Evolutionary conservation across 2,888 invertebrate genomes (phyloP), one percentile per base, ranked within the genome.

Genomic region (Pocota personata): DNA sequence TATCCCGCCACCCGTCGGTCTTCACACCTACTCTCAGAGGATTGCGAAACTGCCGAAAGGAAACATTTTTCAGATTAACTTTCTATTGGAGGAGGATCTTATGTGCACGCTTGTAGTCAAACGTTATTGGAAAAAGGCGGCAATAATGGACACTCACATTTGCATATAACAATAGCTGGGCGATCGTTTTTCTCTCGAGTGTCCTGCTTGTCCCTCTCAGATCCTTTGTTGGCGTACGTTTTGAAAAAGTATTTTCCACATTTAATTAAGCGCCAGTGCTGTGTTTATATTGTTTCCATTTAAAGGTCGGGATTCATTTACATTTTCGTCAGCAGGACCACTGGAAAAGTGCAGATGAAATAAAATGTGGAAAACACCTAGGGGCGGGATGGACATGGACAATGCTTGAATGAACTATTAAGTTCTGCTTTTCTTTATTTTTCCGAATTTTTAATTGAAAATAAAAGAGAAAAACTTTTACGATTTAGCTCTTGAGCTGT

Each of bases 61-160:
- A 62, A 73, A 69, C 69, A 73, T 69, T 80, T 79, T 80, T 48
- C 35, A 62, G 75, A 84, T 84, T 80, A 80, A 84, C 79, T 84
- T 71, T 80, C 58, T 75, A 27, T 62, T 48, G 57, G 57, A 30
- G 80, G 79, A 71, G 79, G 84, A 71, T 64, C 79, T 62, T 43
- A n/a, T 64, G 40, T 75, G 64, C 43, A 64, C 48, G 57, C 58
- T 57, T 62, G 75, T 69, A 76, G 57, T 52, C 46, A 27, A 40
- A 55, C 43, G 16, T 84, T 80, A 80, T 75, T 75, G 58, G 75
- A 66, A 80, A 71, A 76, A 58, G 75, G 75, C 75, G 80, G 57
- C 52, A 35, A 50, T 69, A 50, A 66, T 75, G 75, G 57, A 58
- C 69, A 46, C 75, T 52, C 24, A 67, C 64, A 84, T 84, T 84